phyloP scores from a whole-genome alignment of 2,113 vertebrate genomes.

The Phylloscopus trochilus region DNA sequence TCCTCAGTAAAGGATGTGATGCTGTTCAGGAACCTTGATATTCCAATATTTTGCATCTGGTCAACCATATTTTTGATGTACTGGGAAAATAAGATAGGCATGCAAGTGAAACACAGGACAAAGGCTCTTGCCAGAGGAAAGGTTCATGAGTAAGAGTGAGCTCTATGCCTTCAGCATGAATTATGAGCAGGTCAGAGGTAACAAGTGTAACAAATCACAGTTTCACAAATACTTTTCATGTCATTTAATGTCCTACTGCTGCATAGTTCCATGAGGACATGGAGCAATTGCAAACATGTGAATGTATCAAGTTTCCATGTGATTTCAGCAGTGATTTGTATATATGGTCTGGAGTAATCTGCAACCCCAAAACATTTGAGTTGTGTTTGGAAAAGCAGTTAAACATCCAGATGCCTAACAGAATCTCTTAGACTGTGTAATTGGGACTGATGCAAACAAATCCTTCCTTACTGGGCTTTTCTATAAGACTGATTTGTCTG shows the following conservation, averaged over 20 bases:
- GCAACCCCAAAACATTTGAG: background rate
- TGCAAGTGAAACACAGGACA: background rate
- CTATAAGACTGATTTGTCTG: background rate
- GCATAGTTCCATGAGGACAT: background rate
- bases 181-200: constrained; percentile 2
- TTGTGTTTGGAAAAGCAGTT: background rate
- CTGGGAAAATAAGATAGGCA: background rate
- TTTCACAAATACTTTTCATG: constrained; percentile 4
- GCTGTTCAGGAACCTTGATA: background rate
- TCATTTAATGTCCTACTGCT: background rate
- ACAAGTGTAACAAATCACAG: background rate
- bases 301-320: background rate
- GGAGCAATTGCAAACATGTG: background rate
- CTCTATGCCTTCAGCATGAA: background rate
- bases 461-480: background rate
- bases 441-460: background rate
- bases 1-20: background rate
- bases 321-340: background rate
- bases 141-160: background rate
- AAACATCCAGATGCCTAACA: background rate
- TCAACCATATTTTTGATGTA: background rate
- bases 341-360: background rate
- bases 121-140: background rate
- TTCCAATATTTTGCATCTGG: background rate
- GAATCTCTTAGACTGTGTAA: background rate